A percentile compares a stretch with the other conserved stretches of the same genome.
These are phyloP conservation scores for Euura saliciscinereae DNA, from an alignment of 1,140 invertebrate genomes.

Conservation along the genomic window DNA sequence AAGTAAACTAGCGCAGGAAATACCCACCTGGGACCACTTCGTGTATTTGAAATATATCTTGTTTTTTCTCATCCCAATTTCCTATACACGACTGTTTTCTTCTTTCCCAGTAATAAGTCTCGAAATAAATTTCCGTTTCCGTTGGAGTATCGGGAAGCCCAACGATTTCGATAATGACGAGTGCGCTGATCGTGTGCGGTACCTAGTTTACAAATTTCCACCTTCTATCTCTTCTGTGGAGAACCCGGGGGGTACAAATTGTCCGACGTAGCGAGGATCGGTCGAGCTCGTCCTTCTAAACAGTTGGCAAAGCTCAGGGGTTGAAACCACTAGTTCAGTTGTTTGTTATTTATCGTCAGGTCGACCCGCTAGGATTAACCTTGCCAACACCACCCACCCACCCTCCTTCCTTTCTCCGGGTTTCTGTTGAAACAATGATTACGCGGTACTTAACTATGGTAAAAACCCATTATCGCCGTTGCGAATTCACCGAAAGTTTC, in stretches of 20 bases:
- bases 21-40: no score
- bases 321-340: conserved; percentile 22
- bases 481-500: no score
- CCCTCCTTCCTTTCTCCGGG: not conserved
- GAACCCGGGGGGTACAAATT: not conserved
- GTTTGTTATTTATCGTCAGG: conserved; percentile 23
- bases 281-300: not conserved
- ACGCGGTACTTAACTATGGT: conserved; percentile 2
- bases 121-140: not conserved
- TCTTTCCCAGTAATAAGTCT: no score
- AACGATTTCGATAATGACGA: not conserved
- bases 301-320: conserved; percentile 9
- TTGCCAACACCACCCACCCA: conserved; percentile 9
- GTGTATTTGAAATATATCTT: no score
- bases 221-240: not conserved
- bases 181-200: not conserved
- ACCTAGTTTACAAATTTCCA: not conserved
- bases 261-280: not conserved
- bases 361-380: conserved; percentile 17
- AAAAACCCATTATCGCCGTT: not conserved
- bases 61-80: no score
- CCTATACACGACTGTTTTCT: no score
- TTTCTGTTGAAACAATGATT: not conserved
- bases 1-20: no score
- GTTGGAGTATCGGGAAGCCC: not conserved